phyloP scores from a whole-genome alignment of 2,113 vertebrate species.

The Progne subis region DNA sequence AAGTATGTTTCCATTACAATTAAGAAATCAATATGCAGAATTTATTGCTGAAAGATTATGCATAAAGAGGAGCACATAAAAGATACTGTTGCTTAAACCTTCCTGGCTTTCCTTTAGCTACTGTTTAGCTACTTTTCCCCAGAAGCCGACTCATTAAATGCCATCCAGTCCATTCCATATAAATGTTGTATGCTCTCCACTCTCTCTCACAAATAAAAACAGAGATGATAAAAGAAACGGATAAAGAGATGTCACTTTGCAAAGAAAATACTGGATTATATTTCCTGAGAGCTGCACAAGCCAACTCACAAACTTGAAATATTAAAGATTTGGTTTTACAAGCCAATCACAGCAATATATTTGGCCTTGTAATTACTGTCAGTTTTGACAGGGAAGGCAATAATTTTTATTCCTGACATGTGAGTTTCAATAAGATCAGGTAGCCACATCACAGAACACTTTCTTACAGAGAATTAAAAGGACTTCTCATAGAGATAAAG shows the following conservation, averaged over 20 bases:
- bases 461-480: constrained; percentile 54
- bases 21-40: constrained; percentile 75
- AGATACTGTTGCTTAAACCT: not conserved
- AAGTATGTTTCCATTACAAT: constrained; percentile 67
- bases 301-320: constrained; percentile 46
- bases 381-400: constrained; percentile 50
- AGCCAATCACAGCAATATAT: constrained; percentile 60
- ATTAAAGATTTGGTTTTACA: constrained; percentile 53
- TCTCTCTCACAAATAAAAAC: constrained; percentile 37
- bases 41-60: constrained; percentile 61
- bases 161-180: not conserved
- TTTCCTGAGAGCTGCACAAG: constrained; percentile 19
- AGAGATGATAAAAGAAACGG: constrained; percentile 30
- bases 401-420: constrained; percentile 26
- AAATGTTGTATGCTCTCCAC: not conserved
- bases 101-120: constrained; percentile 6
- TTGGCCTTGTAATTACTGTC: constrained; percentile 52
- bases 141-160: constrained; percentile 3
- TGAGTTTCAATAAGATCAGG: constrained; percentile 55
- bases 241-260: constrained; percentile 37
- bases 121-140: constrained; percentile 14
- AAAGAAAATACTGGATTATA: constrained; percentile 8
- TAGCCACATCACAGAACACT: constrained; percentile 30
- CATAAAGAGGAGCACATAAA: constrained; percentile 38
- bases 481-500: constrained; percentile 42